phyloP scores from a whole-genome alignment of 2,888 invertebrate genomes.

The Drosophila mayaguana region DNA sequence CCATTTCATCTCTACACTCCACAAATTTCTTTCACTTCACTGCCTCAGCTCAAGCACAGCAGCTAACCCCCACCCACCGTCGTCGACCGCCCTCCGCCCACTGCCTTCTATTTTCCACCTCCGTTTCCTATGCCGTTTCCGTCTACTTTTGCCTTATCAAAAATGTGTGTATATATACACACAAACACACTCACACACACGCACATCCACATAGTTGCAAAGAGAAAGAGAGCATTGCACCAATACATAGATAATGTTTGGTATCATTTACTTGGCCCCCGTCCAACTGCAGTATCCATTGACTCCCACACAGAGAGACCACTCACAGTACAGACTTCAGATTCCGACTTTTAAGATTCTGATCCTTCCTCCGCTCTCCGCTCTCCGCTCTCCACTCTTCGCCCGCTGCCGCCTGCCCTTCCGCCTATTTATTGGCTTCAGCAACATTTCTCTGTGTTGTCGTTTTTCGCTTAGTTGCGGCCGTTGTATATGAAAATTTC shows the following conservation, averaged over 20 bases:
- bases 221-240: constrained; percentile 52
- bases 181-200: constrained; percentile 31
- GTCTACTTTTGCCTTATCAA: constrained; percentile 74
- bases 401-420: not conserved
- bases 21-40: constrained; percentile 72
- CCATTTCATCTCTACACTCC: constrained; percentile 49
- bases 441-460: constrained; percentile 29
- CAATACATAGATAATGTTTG: constrained; percentile 66
- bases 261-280: constrained; percentile 70
- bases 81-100: constrained; percentile 5
- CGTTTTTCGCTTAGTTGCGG: constrained; percentile 24
- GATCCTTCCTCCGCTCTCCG: not conserved
- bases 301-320: constrained; percentile 36
- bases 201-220: constrained; percentile 24
- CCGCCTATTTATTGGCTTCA: constrained; percentile 35
- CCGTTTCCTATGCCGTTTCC: constrained; percentile 73
- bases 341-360: constrained; percentile 18
- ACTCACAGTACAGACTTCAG: constrained; percentile 21
- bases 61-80: constrained; percentile 13
- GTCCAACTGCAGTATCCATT: constrained; percentile 58
- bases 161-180: constrained; percentile 44
- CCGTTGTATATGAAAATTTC: constrained; percentile 46
- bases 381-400: not conserved
- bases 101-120: constrained; percentile 29
- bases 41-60: constrained; percentile 68